Conservation (phyloP, 2,888 invertebrate species). For the Melanchra persicariae region DNA sequence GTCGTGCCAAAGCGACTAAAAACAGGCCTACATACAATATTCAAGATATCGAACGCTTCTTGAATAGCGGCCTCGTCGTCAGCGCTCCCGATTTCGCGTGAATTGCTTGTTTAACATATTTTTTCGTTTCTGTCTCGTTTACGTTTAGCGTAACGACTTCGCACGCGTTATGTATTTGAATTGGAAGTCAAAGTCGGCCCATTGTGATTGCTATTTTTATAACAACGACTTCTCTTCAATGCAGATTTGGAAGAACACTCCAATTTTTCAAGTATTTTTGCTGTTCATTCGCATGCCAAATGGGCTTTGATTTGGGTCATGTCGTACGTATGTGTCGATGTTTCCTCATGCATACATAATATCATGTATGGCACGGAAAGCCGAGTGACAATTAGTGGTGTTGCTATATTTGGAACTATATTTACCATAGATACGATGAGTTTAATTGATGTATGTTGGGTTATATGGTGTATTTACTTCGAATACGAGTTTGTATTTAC, state of each 20-base stretch:
- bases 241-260: slow-evolving; percentile 55
- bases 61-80: slow-evolving; percentile 76
- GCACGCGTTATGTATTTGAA: slow-evolving; percentile 78
- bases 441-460: slow-evolving; percentile 19
- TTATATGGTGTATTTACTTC: background rate
- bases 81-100: slow-evolving; percentile 82
- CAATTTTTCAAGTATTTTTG: slow-evolving; percentile 47
- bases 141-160: slow-evolving; percentile 83
- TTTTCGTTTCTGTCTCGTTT: slow-evolving; percentile 84
- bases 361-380: background rate
- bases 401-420: slow-evolving; percentile 24
- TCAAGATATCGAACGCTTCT: slow-evolving; percentile 66
- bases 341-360: slow-evolving; percentile 47
- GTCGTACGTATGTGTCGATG: slow-evolving; percentile 4
- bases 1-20: slow-evolving; percentile 32
- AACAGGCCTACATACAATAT: slow-evolving; percentile 46
- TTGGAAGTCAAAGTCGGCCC: slow-evolving; percentile 65
- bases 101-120: slow-evolving; percentile 89
- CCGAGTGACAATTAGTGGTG: slow-evolving; percentile 39
- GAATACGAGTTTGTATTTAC: background rate
- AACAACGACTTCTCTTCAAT: slow-evolving; percentile 58
- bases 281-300: slow-evolving; percentile 29
- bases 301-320: slow-evolving; percentile 50
- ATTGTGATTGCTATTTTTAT: slow-evolving; percentile 69
- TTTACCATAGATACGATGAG: slow-evolving; percentile 5